A percentile compares a stretch with the other conserved stretches of the same genome.
These are phyloP conservation scores for Tinea trinotella DNA, from an alignment of 2,888 invertebrate species.

Conservation along the genomic window DNA sequence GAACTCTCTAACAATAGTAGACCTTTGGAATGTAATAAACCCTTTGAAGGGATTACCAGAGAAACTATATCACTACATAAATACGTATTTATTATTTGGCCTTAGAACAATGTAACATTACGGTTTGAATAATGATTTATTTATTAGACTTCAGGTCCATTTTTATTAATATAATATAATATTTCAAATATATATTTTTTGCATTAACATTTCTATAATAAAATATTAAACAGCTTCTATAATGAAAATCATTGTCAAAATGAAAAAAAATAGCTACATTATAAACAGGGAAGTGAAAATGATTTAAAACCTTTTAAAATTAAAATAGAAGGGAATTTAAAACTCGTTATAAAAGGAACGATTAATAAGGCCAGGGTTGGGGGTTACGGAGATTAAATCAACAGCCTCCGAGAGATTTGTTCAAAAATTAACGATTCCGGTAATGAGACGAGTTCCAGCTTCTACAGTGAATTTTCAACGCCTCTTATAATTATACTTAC, in stretches of 20 bases:
- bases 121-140: too few species aligned
- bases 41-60: slow-evolving; percentile 1
- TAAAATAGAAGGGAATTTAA: slow-evolving; percentile 21
- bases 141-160: too few species aligned
- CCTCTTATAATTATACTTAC: not conserved
- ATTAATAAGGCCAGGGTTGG: slow-evolving; percentile 24
- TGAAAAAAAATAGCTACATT: too few species aligned
- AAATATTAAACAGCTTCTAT: too few species aligned
- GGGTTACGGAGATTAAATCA: slow-evolving; percentile 25
- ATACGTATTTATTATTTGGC: not conserved
- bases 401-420: slow-evolving; percentile 25
- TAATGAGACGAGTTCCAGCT: slow-evolving; percentile 16
- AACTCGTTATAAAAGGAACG: slow-evolving; percentile 25
- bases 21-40: slow-evolving; percentile 13
- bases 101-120: too few species aligned
- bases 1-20: slow-evolving; percentile 11
- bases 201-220: too few species aligned
- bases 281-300: too few species aligned
- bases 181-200: too few species aligned
- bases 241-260: too few species aligned
- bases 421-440: slow-evolving; percentile 28
- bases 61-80: slow-evolving; percentile 1
- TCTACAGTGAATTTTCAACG: slow-evolving; percentile 4
- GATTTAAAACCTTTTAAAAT: slow-evolving; percentile 26
- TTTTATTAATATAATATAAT: too few species aligned